Evolutionary conservation across 2,113 vertebrate genomes (phyloP), one percentile per base, ranked within the genome.

Genomic region (Elanus axillaris): DNA sequence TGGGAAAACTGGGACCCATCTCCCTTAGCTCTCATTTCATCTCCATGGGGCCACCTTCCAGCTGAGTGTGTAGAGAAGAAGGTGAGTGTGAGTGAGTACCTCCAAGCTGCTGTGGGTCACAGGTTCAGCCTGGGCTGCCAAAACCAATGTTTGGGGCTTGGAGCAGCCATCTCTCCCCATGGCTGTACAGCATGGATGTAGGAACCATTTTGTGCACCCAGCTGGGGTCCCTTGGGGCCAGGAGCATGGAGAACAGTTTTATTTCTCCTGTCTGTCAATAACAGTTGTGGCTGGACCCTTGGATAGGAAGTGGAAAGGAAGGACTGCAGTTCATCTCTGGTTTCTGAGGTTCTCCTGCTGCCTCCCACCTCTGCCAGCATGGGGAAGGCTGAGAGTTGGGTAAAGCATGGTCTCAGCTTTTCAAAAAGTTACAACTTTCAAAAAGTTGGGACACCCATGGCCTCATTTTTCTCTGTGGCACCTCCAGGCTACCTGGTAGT

Each of bases 61-160:
- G 34, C 13, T 1, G 1, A 42, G 16, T 1, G 8, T 26, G 43
- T 1, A 3, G 48, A 43, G 52, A 29, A 19, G 38, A 52, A 20
- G 56, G 16, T 10, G 60, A 62, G 42, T 15, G 34, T 58, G 23
- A 75, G 14, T 0, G 1, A 71, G 67, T n/a, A 18, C 32, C 42
- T 31, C 29, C 0, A 3, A 69, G 38, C 23, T 38, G 48, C 36
- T 0, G 1, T 0, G 2, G 47, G 67, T 45, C 25, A 18, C 42
- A n/a, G 25, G 42, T 52, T 58, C 53, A 73, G 13, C 60, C 32
- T 21, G 38, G 48, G 62, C 66, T 90, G 80, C 52, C 19, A 2
- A 21, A 73, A 40, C 26, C 64, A 25, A 7, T 0, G 0, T 25
- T 50, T 53, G 58, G 34, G 47, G 29, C 50, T 76, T 0, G 0